These are phyloP conservation scores for Margarornis squamiger DNA, from an alignment of 2,797 vertebrate genomes.

Conservation along the genomic window DNA sequence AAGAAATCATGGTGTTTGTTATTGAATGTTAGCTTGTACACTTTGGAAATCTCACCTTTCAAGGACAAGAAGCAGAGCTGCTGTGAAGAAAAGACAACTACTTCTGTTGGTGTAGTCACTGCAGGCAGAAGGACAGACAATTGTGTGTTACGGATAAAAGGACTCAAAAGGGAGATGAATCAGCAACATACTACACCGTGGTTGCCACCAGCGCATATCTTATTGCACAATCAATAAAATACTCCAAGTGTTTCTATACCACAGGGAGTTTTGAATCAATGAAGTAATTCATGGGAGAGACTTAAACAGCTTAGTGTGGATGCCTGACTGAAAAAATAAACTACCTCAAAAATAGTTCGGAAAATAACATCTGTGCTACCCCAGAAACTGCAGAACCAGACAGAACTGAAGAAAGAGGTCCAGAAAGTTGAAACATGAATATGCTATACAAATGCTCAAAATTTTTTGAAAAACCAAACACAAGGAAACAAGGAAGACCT, in stretches of 20 bases:
- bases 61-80: not conserved
- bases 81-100: not conserved
- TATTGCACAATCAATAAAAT: not conserved
- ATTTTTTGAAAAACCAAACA: not conserved
- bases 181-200: fast-evolving
- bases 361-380: not conserved
- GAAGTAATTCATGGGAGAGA: not conserved
- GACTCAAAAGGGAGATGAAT: not conserved
- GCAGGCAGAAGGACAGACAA: not conserved
- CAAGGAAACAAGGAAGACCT: not conserved
- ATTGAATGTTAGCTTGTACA: not conserved
- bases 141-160: not conserved
- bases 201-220: not conserved
- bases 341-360: not conserved
- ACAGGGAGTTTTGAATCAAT: not conserved
- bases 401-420: not conserved
- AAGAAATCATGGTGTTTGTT: not conserved
- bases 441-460: not conserved
- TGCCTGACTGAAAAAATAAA: not conserved
- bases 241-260: not conserved
- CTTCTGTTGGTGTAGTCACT: not conserved
- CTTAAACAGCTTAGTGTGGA: not conserved
- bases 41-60: not conserved
- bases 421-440: not conserved
- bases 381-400: not conserved